Evolutionary conservation across 1,140 invertebrate genomes (phyloP), one percentile per base, ranked within the genome.

Genomic region (Leucophenga varia): DNA sequence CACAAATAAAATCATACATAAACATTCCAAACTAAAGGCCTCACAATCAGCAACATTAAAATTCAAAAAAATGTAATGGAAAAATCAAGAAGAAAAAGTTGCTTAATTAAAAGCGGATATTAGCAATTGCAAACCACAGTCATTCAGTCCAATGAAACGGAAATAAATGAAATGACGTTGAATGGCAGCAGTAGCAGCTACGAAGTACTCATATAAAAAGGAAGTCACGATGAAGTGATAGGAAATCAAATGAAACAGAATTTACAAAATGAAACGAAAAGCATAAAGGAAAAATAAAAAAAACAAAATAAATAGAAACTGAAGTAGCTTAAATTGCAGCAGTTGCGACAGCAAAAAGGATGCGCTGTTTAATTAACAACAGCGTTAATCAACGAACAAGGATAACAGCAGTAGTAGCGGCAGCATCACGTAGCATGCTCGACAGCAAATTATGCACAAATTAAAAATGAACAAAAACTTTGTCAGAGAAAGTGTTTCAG

Each of bases 21-120:
- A n/a, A n/a, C n/a, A n/a, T n/a, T n/a, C n/a, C n/a, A n/a, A n/a
- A n/a, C n/a, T n/a, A n/a, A n/a, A n/a, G n/a, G n/a, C n/a, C n/a
- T n/a, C n/a, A n/a, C n/a, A n/a, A n/a, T n/a, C 21, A 40, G 20
- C 38, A 40, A 22, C 38, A 22, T 14, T 40, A 40, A 40, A 22
- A 40, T 21, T 14, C 38, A 40, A n/a, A n/a, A n/a, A n/a, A n/a
- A n/a, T n/a, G n/a, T n/a, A n/a, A n/a, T n/a, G n/a, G n/a, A n/a
- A n/a, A n/a, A n/a, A n/a, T n/a, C n/a, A n/a, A n/a, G 52, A 61
- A 65, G 61, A 58, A 64, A 60, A 68, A 68, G 64, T 64, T 64
- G 57, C 60, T 68, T 68, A 68, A 68, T 68, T 68, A 68, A 68
- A 68, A 61, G 55, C 64, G 64, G 64, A 68, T 68, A 68, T 68